Evolutionary conservation across 2,888 invertebrate species (phyloP).

Genomic region (Cetonia aurata): DNA sequence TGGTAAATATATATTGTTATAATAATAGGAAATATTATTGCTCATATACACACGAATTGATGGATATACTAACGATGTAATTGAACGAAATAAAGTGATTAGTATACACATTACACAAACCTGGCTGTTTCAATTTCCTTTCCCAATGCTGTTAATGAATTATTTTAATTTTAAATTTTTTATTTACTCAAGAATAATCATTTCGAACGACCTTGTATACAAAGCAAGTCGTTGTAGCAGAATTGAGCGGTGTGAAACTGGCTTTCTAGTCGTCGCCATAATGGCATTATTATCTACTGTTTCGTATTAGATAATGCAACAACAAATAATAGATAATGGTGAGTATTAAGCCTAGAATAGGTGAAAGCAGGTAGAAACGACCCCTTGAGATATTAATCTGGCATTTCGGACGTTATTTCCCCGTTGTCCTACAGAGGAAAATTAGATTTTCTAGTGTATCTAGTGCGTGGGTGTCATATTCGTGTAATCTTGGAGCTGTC

Average conservation of each 20-base stretch:
- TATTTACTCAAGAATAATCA: neutral
- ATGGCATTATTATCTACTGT: constrained; percentile 48
- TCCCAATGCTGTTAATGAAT: neutral
- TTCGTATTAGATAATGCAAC: constrained; percentile 55
- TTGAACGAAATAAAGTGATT: constrained; percentile 24
- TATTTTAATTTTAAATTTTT: constrained; percentile 7
- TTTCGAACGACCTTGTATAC: too few relatives aligned
- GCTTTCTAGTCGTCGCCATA: constrained; percentile 48
- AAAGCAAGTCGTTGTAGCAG: neutral
- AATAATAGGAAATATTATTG: constrained; percentile 1
- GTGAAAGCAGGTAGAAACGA: neutral
- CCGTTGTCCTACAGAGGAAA: neutral
- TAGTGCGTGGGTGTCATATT: constrained; percentile 56
- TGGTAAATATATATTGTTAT: neutral
- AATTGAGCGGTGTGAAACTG: constrained; percentile 42
- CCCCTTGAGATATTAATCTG: neutral
- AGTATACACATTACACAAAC: constrained; percentile 2
- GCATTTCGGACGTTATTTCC: neutral
- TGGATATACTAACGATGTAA: constrained; percentile 11
- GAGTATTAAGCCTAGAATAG: constrained; percentile 47
- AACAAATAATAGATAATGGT: constrained; percentile 58
- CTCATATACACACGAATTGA: constrained; percentile 14
- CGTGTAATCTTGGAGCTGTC: constrained; percentile 13
- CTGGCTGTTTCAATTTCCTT: neutral
- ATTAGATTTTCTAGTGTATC: constrained; percentile 20